phyloP scores from a whole-genome alignment of 2,888 invertebrate genomes.

The Synanthedon vespiformis region DNA sequence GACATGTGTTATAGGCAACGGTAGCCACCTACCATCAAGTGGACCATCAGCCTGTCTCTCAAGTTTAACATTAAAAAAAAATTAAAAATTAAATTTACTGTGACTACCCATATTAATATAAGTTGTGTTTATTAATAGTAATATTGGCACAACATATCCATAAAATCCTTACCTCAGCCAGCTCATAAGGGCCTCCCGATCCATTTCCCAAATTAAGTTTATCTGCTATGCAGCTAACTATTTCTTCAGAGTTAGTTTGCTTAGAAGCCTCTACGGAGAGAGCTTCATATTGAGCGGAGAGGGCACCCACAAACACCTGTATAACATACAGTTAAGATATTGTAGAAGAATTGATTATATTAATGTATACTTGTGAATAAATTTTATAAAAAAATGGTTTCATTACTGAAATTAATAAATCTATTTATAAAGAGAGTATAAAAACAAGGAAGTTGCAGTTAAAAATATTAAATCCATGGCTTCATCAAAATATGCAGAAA shows the following conservation, averaged over 20 bases:
- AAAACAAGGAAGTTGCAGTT: no score
- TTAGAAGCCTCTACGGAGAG: slow-evolving; percentile 92
- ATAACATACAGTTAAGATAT: no score
- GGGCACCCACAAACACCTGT: slow-evolving; percentile 89
- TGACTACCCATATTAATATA: neutral
- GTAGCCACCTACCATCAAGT: neutral
- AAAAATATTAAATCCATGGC: no score
- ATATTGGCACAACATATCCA: neutral
- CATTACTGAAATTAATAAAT: no score
- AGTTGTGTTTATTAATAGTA: neutral
- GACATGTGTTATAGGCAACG: neutral
- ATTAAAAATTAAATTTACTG: no score
- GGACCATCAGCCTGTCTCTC: neutral
- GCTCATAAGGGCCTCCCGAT: slow-evolving; percentile 77
- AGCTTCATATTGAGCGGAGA: slow-evolving; percentile 90
- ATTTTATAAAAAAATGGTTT: no score
- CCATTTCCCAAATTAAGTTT: slow-evolving; percentile 63
- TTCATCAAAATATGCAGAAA: no score
- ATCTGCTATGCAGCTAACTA: slow-evolving; percentile 89
- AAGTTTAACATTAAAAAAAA: neutral
- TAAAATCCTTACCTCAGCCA: slow-evolving; percentile 75
- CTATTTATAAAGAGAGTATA: no score
- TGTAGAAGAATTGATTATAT: no score
- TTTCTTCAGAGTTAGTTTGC: slow-evolving; percentile 91
- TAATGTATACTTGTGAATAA: no score